Base-by-base conservation (phyloP, 2,113 vertebrate species). In the Tenebrosternarchus preto region DNA sequence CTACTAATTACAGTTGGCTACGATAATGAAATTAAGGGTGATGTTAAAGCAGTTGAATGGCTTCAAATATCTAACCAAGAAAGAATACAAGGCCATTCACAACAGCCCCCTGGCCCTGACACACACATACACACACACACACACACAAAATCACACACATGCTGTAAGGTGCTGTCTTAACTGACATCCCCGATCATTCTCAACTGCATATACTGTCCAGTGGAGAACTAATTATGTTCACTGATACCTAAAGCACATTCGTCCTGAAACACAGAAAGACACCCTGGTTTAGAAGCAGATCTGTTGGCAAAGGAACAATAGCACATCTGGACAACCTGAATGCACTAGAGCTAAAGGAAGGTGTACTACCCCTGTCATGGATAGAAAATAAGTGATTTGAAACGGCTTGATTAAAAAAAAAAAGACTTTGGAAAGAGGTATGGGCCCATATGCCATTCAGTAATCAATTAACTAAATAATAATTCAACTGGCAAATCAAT, bases 161-260 rank as follows among this genome's bases (percentile, higher is more conserved):
- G 19, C 33, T 63, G 59, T 43, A 24, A 20, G 19, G 56, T 39
- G 46, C n/a, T 78, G 76, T 69, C 71, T 79, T 33, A 19, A 29
- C 76, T 24, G 66, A 64, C 72, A 43, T 70, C n/a, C 8, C 25
- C 39, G 50, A 69, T 63, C 59, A 24, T 66, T 82, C 68, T 57
- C 29, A 76, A 39, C 43, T 1, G n/a, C 11, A 12, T 2, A 50
- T 50, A 50, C 11, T 64, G 46, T 61, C 71, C 60, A 67, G 50
- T 43, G 29, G 63, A 77, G 75, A 77, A 77, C 63, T 77, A 46
- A 68, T 77, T 77, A 77, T 33, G 56, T 39, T 39, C 4, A 5
- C 29, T 20, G 19, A 17, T 33, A 17, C 31, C 63, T 67, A 6
- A 8, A 0, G 15, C 63, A 20, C 29, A 27, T 25, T 33, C 4